Evolutionary conservation across 2,888 invertebrate genomes (phyloP).

Genomic region (Carpatolechia fugitivella): DNA sequence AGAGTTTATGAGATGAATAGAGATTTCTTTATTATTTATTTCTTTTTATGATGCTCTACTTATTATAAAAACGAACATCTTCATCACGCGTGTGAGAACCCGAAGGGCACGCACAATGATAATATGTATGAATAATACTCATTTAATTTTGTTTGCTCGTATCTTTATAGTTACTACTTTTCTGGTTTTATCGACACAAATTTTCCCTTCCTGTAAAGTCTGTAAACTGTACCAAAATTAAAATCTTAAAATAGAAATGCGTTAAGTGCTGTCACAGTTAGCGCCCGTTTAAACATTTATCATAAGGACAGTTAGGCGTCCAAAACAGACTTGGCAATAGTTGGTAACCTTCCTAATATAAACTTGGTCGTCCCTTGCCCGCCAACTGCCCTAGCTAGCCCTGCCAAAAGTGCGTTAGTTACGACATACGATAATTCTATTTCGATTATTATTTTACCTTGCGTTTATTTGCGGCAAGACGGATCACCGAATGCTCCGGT

Average conservation of each 20-base stretch:
- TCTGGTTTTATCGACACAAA: too few relatives aligned
- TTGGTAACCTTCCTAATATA: constrained; percentile 18
- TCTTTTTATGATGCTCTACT: too few relatives aligned
- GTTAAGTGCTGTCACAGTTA: not conserved
- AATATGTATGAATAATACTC: too few relatives aligned
- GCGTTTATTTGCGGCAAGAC: constrained; percentile 76
- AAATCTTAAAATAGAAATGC: not conserved
- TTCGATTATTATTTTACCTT: constrained; percentile 73
- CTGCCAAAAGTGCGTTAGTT: constrained; percentile 71
- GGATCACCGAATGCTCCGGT: constrained; percentile 51
- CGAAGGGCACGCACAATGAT: too few relatives aligned
- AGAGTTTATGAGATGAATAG: not conserved
- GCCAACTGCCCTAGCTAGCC: constrained; percentile 25
- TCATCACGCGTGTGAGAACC: too few relatives aligned
- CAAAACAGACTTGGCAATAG: constrained; percentile 12
- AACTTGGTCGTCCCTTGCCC: constrained; percentile 11
- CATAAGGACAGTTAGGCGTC: constrained; percentile 1
- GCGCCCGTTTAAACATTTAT: not conserved
- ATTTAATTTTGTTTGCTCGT: too few relatives aligned
- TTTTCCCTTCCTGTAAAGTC: not conserved
- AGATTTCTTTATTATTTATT: not conserved
- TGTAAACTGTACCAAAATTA: not conserved
- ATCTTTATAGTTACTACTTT: too few relatives aligned
- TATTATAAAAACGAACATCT: too few relatives aligned
- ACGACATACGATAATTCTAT: constrained; percentile 75